Percentiles rank a stretch among this genome's conserved stretches.
Conservation (phyloP, 1,140 invertebrate species). For the Radopholus similis region DNA sequence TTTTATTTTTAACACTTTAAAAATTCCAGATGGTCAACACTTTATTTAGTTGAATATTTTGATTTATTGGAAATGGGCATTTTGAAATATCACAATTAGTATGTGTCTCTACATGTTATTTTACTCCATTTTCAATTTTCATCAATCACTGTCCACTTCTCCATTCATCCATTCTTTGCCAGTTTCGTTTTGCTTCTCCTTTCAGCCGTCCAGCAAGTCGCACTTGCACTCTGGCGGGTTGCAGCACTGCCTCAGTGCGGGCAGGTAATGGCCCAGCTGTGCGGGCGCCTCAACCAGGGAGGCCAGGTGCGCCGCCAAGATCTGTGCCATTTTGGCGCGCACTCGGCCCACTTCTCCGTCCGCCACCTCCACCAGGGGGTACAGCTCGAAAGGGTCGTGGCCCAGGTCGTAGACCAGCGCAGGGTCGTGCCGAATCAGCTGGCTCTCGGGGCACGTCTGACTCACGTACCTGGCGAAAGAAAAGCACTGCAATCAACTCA, state of each 20-base stretch:
- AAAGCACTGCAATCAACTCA: too few relatives aligned
- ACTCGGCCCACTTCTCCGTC: neutral
- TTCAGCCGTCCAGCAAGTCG: slow-evolving; percentile 26
- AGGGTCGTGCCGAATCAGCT: slow-evolving; percentile 49
- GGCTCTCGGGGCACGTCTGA: slow-evolving; percentile 54
- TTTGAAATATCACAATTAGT: too few relatives aligned
- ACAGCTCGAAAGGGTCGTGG: slow-evolving; percentile 51
- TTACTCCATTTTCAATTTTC: too few relatives aligned
- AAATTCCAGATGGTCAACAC: too few relatives aligned
- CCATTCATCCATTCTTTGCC: too few relatives aligned
- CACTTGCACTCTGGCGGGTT: slow-evolving; percentile 44
- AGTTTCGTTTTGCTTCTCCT: too few relatives aligned
- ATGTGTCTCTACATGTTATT: too few relatives aligned
- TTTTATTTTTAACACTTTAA: too few relatives aligned
- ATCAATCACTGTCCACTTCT: too few relatives aligned
- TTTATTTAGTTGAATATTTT: too few relatives aligned
- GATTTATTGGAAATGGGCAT: too few relatives aligned
- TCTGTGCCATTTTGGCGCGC: slow-evolving; percentile 2
- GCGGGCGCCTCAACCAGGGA: slow-evolving; percentile 27
- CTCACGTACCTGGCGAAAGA: slow-evolving; percentile 45
- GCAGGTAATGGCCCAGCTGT: slow-evolving; percentile 31
- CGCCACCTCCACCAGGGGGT: slow-evolving; percentile 39
- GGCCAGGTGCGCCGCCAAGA: slow-evolving; percentile 24
- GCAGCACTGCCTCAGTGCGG: slow-evolving; percentile 38
- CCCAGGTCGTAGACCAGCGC: slow-evolving; percentile 53